Base-by-base conservation (phyloP, 1,140 invertebrate genomes). In the Drosophila nebulosa region DNA sequence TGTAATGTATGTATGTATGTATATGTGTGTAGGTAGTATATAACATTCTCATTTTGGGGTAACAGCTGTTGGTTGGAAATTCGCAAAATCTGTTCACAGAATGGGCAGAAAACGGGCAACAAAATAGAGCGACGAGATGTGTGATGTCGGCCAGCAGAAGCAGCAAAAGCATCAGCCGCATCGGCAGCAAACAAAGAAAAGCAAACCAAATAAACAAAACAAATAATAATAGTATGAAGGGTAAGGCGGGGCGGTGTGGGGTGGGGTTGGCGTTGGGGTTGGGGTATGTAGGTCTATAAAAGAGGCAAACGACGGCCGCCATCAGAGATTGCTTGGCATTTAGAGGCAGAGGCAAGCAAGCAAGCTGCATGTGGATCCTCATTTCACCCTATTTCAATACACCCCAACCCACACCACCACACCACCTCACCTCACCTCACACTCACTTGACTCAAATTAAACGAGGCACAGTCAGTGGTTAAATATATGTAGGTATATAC, bases 361-460 rank as follows among this genome's bases (percentile, higher is more conserved):
- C 22, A 59, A 32, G 70, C 69, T 78, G 70, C 79, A 46, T 36
- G 35, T 36, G 35, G 78, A 71, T 83, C 79, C 64, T 80, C 81
- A 36, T 12, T 12, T 36, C 39, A 3, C 9, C 39, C 10, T 18
- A 21, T 9, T 9, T 10, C 30, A 24, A 24, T 4, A 2, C 24
- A 24, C 30, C 27, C 16, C 39, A 9, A 14, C 7, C 14, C 39
- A 5, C 36, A 7, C 39, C 39, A 6, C 16, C 3, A n/a, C 39
- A 4, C 7, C 18, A 46, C 39, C 18, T 21, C 6, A 46, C 1
- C 39, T 18, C 18, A 46, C 7, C 39, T 46, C 39, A 46, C 39
- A 77, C 81, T 86, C 81, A 86, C 81, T 85, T 85, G 81, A 85
- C 81, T 85, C 81, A 85, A 85, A 88, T 85, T 88, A 84, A 86